These are phyloP conservation scores for Pseudomyrmex concolor DNA, from an alignment of 1,140 invertebrate species.

Conservation along the genomic window DNA sequence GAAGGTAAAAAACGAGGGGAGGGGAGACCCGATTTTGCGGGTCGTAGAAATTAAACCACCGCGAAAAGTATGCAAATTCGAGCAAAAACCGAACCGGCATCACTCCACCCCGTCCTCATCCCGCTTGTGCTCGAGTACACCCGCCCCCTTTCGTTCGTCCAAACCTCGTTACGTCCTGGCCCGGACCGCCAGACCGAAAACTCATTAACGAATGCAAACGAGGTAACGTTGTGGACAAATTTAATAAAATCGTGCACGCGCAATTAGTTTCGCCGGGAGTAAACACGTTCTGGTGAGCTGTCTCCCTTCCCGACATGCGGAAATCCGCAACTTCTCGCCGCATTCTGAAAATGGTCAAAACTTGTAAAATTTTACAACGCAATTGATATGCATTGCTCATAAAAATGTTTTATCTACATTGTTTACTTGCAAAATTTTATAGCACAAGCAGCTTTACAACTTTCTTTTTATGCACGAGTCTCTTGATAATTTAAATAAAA, in stretches of 20 bases:
- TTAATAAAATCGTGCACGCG: slow-evolving; percentile 83
- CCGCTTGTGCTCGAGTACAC: slow-evolving; percentile 59
- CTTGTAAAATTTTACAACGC: slow-evolving; percentile 42
- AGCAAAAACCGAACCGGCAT: slow-evolving; percentile 70
- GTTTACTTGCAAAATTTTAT: neutral
- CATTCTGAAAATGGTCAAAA: slow-evolving; percentile 4
- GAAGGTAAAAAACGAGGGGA: slow-evolving; percentile 28
- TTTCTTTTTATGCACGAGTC: neutral
- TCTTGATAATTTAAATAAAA: neutral
- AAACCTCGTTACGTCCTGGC: slow-evolving; percentile 71
- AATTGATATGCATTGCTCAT: slow-evolving; percentile 31
- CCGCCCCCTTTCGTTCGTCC: slow-evolving; percentile 55
- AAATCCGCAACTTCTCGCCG: slow-evolving; percentile 73
- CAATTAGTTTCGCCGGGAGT: slow-evolving; percentile 80
- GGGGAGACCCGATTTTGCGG: slow-evolving; percentile 40
- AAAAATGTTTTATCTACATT: slow-evolving; percentile 9
- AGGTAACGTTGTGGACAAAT: slow-evolving; percentile 83
- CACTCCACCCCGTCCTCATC: slow-evolving; percentile 51
- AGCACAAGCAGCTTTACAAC: too few species aligned
- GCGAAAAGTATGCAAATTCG: slow-evolving; percentile 74
- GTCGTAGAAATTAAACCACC: slow-evolving; percentile 65
- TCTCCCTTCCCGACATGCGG: slow-evolving; percentile 31
- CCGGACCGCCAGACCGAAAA: slow-evolving; percentile 77
- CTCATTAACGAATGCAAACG: slow-evolving; percentile 84
- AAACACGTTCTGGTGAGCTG: slow-evolving; percentile 72